phyloP scores from a whole-genome alignment of 2,888 invertebrate genomes.

The Drosophila kambysellisi region DNA sequence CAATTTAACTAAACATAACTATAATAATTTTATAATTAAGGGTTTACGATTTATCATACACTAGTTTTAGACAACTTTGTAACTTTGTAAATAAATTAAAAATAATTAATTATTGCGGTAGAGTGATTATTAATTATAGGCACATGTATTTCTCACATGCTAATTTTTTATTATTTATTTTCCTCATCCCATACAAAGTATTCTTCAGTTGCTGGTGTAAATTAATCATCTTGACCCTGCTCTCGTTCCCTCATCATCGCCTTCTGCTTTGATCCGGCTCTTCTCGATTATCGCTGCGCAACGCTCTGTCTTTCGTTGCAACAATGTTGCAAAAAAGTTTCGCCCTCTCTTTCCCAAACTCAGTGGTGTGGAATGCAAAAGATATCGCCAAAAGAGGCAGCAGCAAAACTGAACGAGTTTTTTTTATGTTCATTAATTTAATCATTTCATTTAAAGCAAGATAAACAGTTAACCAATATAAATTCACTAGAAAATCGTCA shows the following conservation, averaged over 20 bases:
- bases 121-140: background rate
- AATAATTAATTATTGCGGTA: background rate
- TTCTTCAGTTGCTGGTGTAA: slow-evolving; percentile 50
- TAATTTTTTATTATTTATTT: slow-evolving; percentile 49
- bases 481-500: background rate
- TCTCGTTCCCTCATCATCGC: background rate
- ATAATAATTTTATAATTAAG: background rate
- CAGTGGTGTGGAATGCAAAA: slow-evolving; percentile 30
- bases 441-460: background rate
- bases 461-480: background rate
- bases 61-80: background rate
- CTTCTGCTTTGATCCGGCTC: background rate
- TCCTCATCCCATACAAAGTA: background rate
- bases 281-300: background rate
- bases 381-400: slow-evolving; percentile 40
- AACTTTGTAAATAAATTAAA: background rate
- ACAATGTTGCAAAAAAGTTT: slow-evolving; percentile 8
- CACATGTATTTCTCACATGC: background rate
- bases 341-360: background rate
- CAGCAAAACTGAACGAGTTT: slow-evolving; percentile 22
- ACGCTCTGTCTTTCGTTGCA: background rate
- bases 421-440: slow-evolving; percentile 31
- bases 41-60: background rate
- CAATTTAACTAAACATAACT: background rate
- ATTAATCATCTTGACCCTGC: slow-evolving; percentile 41